phyloP scores from a whole-genome alignment of 2,113 vertebrate species.

The Orientallactaga bullata region DNA sequence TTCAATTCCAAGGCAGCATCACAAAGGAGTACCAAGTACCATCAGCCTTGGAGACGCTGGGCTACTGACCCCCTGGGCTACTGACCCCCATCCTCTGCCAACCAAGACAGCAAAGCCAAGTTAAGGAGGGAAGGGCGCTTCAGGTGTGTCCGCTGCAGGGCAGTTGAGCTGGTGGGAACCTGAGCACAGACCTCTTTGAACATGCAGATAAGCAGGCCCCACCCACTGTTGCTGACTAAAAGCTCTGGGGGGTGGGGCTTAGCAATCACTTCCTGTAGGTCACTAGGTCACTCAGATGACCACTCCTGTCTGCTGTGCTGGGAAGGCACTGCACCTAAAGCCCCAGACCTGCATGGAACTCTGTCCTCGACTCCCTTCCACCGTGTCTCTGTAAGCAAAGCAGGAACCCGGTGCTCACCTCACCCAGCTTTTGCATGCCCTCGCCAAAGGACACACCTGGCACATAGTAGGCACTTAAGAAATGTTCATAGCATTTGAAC shows the following conservation, averaged over 20 bases:
- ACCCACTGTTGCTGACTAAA: background rate
- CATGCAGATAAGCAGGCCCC: background rate
- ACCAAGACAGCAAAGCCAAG: background rate
- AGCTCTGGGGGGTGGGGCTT: background rate
- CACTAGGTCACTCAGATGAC: too few relatives aligned
- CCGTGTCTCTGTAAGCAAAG: background rate
- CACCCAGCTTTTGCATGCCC: background rate
- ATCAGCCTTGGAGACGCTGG: background rate
- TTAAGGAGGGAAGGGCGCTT: background rate
- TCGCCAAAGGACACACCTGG: background rate
- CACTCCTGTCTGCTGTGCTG: fast-evolving
- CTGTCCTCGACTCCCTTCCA: fast-evolving
- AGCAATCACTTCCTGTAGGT: background rate
- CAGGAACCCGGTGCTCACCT: background rate
- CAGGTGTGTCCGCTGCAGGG: background rate
- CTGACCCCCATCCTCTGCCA: too few relatives aligned
- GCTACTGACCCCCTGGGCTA: too few relatives aligned
- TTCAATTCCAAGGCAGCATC: background rate
- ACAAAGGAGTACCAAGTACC: background rate
- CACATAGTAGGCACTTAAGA: slow-evolving; percentile 73
- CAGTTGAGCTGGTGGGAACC: background rate
- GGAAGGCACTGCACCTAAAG: fast-evolving
- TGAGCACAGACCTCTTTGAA: background rate
- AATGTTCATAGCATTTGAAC: slow-evolving; percentile 33
- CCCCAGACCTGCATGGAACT: background rate